Conservation (phyloP, 2,113 vertebrate genomes). For the Chloroceryle aenea region DNA sequence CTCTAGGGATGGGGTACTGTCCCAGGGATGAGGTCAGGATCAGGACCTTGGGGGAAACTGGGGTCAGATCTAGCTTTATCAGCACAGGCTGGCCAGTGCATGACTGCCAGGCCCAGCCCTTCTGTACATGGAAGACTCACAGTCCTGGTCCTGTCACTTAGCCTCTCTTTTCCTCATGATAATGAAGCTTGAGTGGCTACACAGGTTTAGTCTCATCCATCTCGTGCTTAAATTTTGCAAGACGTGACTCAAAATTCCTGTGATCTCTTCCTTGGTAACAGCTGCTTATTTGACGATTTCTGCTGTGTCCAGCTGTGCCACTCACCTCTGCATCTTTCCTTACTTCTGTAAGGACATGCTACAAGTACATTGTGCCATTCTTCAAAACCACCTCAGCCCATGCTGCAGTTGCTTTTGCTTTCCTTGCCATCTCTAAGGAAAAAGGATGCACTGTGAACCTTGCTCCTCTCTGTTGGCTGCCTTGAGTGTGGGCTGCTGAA, state of each 20-base stretch:
- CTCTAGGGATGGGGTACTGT: neutral
- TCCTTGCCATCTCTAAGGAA: neutral
- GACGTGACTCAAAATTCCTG: rapidly evolving
- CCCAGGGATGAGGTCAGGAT: neutral
- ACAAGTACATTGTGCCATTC: neutral
- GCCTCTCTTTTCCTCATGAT: neutral
- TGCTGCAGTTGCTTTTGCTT: rapidly evolving
- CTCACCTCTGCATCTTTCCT: neutral
- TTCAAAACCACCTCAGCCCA: neutral
- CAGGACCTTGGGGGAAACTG: rapidly evolving
- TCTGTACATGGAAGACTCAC: rapidly evolving
- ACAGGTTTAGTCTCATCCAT: neutral
- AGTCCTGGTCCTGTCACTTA: neutral
- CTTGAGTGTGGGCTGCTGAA: rapidly evolving
- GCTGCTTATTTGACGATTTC: rapidly evolving
- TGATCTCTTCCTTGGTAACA: neutral
- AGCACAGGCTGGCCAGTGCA: neutral
- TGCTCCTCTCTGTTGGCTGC: neutral
- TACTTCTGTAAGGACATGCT: rapidly evolving
- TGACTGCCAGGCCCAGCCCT: neutral
- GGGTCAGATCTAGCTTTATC: neutral
- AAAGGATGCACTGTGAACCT: neutral
- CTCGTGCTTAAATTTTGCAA: neutral
- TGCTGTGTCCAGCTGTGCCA: neutral
- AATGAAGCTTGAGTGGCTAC: neutral